These are phyloP conservation scores for Drosophila putrida DNA, from an alignment of 2,888 invertebrate genomes.

Conservation along the genomic window DNA sequence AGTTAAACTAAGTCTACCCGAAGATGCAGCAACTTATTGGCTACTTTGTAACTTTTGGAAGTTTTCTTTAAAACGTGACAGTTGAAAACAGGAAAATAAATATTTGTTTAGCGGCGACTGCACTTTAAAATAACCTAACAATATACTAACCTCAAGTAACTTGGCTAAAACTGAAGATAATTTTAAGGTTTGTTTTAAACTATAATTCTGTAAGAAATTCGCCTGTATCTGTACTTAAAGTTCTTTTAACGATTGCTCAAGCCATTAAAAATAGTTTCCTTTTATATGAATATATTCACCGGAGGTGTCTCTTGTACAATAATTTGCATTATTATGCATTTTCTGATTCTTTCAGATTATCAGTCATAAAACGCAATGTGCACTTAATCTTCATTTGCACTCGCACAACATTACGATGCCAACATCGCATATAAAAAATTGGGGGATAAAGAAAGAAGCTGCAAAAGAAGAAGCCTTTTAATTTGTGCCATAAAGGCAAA, in stretches of 20 bases:
- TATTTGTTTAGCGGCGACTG: background rate
- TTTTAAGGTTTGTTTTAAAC: background rate
- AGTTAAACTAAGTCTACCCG: conserved; percentile 67
- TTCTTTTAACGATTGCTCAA: conserved; percentile 14
- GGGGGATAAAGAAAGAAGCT: conserved; percentile 1
- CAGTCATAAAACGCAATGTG: conserved; percentile 55
- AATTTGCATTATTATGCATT: conserved; percentile 25
- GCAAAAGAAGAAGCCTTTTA: conserved; percentile 60
- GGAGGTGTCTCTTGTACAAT: conserved; percentile 10
- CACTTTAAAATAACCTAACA: background rate
- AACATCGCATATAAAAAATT: conserved; percentile 3
- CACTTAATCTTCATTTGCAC: conserved; percentile 62
- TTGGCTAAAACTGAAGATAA: background rate
- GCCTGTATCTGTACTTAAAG: background rate
- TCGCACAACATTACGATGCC: conserved; percentile 25
- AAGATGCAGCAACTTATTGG: conserved; percentile 10
- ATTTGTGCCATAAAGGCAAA: conserved; percentile 69
- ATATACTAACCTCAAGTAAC: background rate
- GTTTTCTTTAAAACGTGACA: background rate
- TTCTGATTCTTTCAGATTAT: conserved; percentile 42
- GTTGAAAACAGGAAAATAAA: background rate
- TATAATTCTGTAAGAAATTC: background rate
- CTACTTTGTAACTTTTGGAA: conserved; percentile 7
- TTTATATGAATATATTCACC: too few relatives aligned
- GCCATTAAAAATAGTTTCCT: conserved; percentile 13